Percentiles rank a stretch among this genome's conserved stretches.
These are phyloP conservation scores for Maccullochella peelii DNA, from an alignment of 2,113 vertebrate species.

Conservation along the genomic window DNA sequence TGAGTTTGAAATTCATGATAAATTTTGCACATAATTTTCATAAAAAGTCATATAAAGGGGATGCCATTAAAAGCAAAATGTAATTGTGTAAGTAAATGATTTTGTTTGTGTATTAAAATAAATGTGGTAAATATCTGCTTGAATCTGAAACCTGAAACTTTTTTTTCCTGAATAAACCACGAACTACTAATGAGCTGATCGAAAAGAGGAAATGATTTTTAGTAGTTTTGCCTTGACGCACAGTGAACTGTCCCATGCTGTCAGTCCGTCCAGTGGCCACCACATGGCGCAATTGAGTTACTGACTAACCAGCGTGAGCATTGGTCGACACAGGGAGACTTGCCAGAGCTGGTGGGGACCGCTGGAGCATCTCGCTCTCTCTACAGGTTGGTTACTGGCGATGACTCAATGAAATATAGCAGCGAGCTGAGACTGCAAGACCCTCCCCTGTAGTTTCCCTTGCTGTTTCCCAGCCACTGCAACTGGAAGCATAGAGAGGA, in stretches of 20 bases:
- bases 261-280: background rate
- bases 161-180: background rate
- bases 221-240: background rate
- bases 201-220: background rate
- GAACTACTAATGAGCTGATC: background rate
- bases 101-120: slow-evolving; percentile 28
- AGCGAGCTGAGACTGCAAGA: slow-evolving; percentile 23
- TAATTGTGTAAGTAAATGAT: slow-evolving; percentile 66
- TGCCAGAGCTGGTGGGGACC: slow-evolving; percentile 30
- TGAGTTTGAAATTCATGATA: slow-evolving; percentile 37
- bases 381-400: slow-evolving; percentile 44
- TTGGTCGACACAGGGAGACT: background rate
- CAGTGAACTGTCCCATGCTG: background rate
- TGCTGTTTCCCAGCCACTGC: slow-evolving; percentile 19
- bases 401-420: slow-evolving; percentile 50
- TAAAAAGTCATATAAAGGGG: slow-evolving; percentile 11
- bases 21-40: slow-evolving; percentile 71
- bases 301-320: background rate
- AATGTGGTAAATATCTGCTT: background rate
- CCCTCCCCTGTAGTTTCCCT: slow-evolving; percentile 25
- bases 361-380: slow-evolving; percentile 45
- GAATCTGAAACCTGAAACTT: background rate
- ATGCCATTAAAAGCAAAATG: slow-evolving; percentile 31
- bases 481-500: slow-evolving; percentile 10
- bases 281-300: slow-evolving; percentile 13